Evolutionary conservation across 1,140 invertebrate species (phyloP), one percentile per base, ranked within the genome.

Genomic region (Trissolcus basalis): DNA sequence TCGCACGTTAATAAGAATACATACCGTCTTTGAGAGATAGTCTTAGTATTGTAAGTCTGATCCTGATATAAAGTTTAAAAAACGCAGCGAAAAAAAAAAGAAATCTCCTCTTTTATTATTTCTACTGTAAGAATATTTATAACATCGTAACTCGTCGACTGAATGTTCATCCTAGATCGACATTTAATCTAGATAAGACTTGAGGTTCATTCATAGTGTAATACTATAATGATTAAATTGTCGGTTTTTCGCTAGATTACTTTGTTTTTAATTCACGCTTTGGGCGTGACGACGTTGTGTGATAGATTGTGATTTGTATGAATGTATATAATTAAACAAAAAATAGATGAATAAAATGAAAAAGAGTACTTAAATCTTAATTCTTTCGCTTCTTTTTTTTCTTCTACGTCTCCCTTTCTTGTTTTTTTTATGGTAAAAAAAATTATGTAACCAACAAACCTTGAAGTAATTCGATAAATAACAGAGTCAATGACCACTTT

Each of bases 221-320:
- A 44, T 16, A 27, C 39, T 47, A 49, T 54, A 67, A 58, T 67
- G 48, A 53, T 53, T 51, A 59, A 59, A 53, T 53, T 59, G 32
- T 53, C 54, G 9, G 64, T 59, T 68, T 47, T 27, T 27, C 36
- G 41, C 48, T 59, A 45, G 64, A 68, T 68, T 59, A 45, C 15
- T 36, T 68, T 68, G 54, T 68, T 68, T 58, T 56, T 44, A 49
- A 55, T 12, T 65, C 13, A 12, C 53, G 53, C 36, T 10, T 16
- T 10, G 12, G 10, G n/a, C 16, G 14, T 16, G 44, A 27, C 43
- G 39, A 67, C 48, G 47, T 67, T 67, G 54, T 67, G 64, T 58
- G 64, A 67, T 67, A 67, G 35, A 50, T 55, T 67, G 64, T 59
- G 55, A 69, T 69, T 59, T 59, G 55, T 69, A 69, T 69, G 55